These are phyloP conservation scores for Cephalopholis sonnerati DNA, from an alignment of 2,113 vertebrate species.

Conservation along the genomic window DNA sequence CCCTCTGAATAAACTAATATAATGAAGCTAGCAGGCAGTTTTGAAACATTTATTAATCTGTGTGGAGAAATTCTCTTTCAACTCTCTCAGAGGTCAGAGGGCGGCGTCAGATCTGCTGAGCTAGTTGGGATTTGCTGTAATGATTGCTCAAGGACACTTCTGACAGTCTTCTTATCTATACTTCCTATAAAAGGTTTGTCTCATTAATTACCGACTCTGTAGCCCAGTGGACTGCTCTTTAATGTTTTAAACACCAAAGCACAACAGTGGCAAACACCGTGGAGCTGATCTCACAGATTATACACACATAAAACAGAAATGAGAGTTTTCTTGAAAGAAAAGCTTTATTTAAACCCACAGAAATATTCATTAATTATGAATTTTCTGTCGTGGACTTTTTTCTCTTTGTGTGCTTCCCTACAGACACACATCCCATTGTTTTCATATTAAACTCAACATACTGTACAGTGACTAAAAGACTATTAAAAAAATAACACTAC, in stretches of 20 bases:
- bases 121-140: slow-evolving; percentile 27
- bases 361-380: background rate
- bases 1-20: background rate
- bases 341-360: background rate
- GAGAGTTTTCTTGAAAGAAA: background rate
- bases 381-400: background rate
- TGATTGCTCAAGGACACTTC: slow-evolving; percentile 26
- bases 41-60: slow-evolving; percentile 20
- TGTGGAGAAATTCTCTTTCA: slow-evolving; percentile 10
- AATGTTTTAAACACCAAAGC: background rate
- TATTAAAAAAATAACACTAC: too few relatives aligned
- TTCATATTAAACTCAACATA: background rate
- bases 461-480: background rate
- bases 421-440: background rate
- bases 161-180: background rate
- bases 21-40: slow-evolving; percentile 11
- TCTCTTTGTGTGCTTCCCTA: background rate
- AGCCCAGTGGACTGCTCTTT: background rate
- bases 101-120: slow-evolving; percentile 20
- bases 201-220: background rate
- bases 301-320: background rate
- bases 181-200: slow-evolving; percentile 2
- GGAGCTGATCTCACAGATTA: background rate
- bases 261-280: background rate
- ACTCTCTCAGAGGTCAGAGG: slow-evolving; percentile 24